Base-by-base conservation (phyloP, 2,113 vertebrate genomes). In the Periophthalmus modestus region DNA sequence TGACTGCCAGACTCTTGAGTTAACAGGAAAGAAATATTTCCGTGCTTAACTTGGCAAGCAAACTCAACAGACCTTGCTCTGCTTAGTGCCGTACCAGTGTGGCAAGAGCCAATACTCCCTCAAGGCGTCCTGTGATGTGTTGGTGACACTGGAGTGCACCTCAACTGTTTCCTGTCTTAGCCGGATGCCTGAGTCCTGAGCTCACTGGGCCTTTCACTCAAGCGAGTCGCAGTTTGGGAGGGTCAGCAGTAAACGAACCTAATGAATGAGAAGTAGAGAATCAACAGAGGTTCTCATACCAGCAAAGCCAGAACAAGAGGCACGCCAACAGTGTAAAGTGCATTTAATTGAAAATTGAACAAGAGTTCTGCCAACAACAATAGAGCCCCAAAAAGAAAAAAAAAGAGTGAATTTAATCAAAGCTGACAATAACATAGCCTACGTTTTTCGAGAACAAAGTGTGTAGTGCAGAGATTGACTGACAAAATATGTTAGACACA, bases 11-110 rank as follows among this genome's bases (percentile, higher is more conserved):
- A 84, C 74, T 87, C 85, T 87, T 80, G 83, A 91, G 86, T 91
- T 89, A 90, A 91, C 91, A 91, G 89, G 90, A 92, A 90, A 93
- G 82, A 90, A 90, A 87, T 80, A 90, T 92, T 93, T 91, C 91
- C 78, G 76, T 88, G 91, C 89, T 92, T 92, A 75, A 86, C 86
- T 92, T 89, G 92, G 91, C 88, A 46, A 65, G 77, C 18, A 12
- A 66, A 67, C 79, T 77, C 66, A 82, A 77, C 87, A 86, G 88
- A 82, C 83, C 85, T 84, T 74, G 84, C 82, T 89, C 77, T 83
- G 82, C 89, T 89, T 82, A 88, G 82, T 87, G 84, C 82, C 2
- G 68, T 81, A 87, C 74, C 73, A 70, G 79, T 72, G 76, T 33
- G 48, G 77, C 78, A 83, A 84, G 81, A 84, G 86, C 88, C 88